Conservation (phyloP, 2,797 vertebrate genomes). For the Ispidina lecontei region DNA sequence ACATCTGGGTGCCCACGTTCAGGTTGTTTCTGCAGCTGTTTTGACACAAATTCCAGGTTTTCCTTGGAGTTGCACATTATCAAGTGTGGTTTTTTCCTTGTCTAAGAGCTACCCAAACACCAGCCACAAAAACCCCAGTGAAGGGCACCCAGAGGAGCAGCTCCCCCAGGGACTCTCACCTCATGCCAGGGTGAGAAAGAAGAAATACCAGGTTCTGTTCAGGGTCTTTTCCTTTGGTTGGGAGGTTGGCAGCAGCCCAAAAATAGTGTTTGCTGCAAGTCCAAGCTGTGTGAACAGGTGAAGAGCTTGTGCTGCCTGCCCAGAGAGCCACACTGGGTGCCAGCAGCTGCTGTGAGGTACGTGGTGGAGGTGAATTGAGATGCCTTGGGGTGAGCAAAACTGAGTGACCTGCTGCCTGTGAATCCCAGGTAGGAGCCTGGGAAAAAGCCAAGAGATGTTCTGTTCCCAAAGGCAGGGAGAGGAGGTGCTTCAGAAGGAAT, state of each 20-base stretch:
- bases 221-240: neutral
- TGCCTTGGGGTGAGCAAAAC: rapidly evolving
- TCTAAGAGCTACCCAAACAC: neutral
- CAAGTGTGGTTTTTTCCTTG: rapidly evolving
- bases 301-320: neutral
- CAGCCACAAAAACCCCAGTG: neutral
- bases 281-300: neutral
- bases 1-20: neutral
- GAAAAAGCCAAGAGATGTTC: neutral
- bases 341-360: neutral
- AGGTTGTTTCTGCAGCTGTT: neutral
- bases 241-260: neutral
- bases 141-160: neutral
- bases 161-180: neutral
- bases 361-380: neutral
- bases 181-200: neutral
- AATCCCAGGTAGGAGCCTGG: neutral
- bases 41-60: neutral
- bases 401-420: neutral
- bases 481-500: neutral
- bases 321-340: rapidly evolving
- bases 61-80: neutral
- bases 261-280: neutral
- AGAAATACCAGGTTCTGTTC: neutral
- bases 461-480: neutral